A percentile compares a stretch with the other conserved stretches of the same genome.
Conservation (phyloP, 2,888 invertebrate genomes). For the Zhengitettix transpicula region DNA sequence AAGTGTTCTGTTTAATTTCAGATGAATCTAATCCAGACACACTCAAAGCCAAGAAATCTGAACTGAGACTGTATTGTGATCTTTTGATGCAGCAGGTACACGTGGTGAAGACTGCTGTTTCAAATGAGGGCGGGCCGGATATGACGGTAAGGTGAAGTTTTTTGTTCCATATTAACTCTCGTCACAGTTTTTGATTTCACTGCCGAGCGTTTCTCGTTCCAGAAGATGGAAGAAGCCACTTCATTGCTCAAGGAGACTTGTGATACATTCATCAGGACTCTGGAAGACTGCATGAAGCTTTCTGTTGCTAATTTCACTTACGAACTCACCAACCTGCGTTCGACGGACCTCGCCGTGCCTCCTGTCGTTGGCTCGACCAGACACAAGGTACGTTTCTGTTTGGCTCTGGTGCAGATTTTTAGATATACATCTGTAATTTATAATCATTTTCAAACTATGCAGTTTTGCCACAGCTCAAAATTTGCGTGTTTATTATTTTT, state of each 20-base stretch:
- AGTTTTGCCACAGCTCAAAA: too few species aligned
- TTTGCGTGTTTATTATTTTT: too few species aligned
- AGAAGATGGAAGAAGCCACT: conserved; percentile 57
- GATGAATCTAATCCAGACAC: conserved; percentile 38
- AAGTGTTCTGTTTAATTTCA: conserved; percentile 10
- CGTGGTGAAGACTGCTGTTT: conserved; percentile 48
- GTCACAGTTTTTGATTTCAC: too few species aligned
- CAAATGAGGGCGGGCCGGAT: conserved; percentile 36
- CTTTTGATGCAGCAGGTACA: conserved; percentile 72
- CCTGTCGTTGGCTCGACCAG: conserved; percentile 19
- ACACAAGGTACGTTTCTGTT: conserved; percentile 14
- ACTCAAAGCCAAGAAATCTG: conserved; percentile 56
- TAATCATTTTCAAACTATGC: too few species aligned
- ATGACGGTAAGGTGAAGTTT: conserved; percentile 32
- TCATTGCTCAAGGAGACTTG: conserved; percentile 59
- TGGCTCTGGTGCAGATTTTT: too few species aligned
- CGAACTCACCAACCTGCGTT: conserved; percentile 21
- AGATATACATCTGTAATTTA: too few species aligned
- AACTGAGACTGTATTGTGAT: conserved; percentile 63
- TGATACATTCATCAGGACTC: conserved; percentile 65
- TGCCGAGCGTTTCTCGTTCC: conserved; percentile 25
- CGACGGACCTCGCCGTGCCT: conserved; percentile 20
- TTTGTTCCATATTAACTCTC: too few species aligned
- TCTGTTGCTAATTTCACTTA: conserved; percentile 29
- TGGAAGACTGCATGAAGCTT: conserved; percentile 62